phyloP scores from a whole-genome alignment of 2,797 vertebrate genomes.

The Amblyopsis hoosieri region DNA sequence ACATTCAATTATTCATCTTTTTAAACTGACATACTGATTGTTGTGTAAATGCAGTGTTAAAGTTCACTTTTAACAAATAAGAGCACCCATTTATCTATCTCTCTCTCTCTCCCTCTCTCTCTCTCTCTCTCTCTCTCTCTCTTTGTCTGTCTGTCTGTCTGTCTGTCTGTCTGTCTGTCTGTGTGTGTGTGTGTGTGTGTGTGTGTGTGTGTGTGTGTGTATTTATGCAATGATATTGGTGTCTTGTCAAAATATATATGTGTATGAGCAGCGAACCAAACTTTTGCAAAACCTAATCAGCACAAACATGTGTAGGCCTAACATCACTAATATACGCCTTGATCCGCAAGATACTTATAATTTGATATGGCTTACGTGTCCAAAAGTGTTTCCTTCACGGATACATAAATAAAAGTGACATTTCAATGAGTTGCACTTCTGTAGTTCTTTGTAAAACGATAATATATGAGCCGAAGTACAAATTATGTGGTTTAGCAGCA shows the following conservation, averaged over 20 bases:
- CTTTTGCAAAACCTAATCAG: conserved; percentile 20
- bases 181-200: neutral
- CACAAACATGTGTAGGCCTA: conserved; percentile 8
- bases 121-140: neutral
- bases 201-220: neutral
- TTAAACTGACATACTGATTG: neutral
- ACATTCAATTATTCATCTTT: neutral
- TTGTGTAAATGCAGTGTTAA: conserved; percentile 21
- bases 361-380: conserved; percentile 40
- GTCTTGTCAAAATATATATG: too few relatives aligned
- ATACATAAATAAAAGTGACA: conserved; percentile 92
- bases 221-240: too few relatives aligned
- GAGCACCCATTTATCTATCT: conserved; percentile 7
- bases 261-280: conserved; percentile 35
- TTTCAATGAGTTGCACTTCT: conserved; percentile 86
- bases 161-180: neutral
- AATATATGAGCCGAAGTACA: conserved; percentile 90
- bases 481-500: conserved; percentile 87
- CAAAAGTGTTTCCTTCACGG: conserved; percentile 71
- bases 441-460: conserved; percentile 89
- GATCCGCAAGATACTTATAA: neutral
- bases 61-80: neutral
- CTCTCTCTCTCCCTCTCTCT: neutral
- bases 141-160: conserved; percentile 6
- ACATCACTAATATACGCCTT: conserved; percentile 10